These are phyloP conservation scores for Drosophila percnosoma DNA, from an alignment of 2,888 invertebrate species.

Conservation along the genomic window DNA sequence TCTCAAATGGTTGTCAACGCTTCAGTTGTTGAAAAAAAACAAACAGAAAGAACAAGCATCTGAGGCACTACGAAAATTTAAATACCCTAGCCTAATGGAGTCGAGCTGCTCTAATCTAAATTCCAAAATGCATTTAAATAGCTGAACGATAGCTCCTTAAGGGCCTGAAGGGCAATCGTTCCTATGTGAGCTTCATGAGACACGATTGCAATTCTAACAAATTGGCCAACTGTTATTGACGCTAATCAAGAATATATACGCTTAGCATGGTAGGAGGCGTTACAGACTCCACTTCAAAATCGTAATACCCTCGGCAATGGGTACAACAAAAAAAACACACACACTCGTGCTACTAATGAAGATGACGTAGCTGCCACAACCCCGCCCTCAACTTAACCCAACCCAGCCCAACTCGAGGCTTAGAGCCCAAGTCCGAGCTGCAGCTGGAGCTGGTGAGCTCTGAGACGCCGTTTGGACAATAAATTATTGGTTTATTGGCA, in stretches of 20 bases:
- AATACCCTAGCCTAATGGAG: background rate
- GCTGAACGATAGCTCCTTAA: background rate
- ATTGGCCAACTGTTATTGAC: background rate
- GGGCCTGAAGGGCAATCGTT: too few species aligned
- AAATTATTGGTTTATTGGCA: constrained; percentile 62
- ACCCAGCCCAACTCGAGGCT: constrained; percentile 5
- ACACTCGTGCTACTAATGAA: constrained; percentile 31
- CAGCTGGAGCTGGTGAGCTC: constrained; percentile 7
- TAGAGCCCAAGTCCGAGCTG: constrained; percentile 3
- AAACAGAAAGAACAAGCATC: background rate
- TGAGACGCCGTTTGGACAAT: constrained; percentile 44
- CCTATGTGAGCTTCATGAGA: background rate
- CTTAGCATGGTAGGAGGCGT: background rate
- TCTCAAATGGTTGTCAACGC: constrained; percentile 52
- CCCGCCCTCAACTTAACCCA: constrained; percentile 22
- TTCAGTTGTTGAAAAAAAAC: constrained; percentile 39
- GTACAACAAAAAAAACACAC: background rate
- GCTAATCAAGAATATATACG: background rate
- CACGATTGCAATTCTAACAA: background rate
- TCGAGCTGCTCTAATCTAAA: background rate
- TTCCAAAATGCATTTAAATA: background rate
- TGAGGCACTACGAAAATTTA: background rate
- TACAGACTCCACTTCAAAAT: background rate
- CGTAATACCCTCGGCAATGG: background rate
- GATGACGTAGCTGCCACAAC: constrained; percentile 61